Evolutionary conservation across 2,797 vertebrate genomes (phyloP).

Genomic region (Euphonia xanthogaster): DNA sequence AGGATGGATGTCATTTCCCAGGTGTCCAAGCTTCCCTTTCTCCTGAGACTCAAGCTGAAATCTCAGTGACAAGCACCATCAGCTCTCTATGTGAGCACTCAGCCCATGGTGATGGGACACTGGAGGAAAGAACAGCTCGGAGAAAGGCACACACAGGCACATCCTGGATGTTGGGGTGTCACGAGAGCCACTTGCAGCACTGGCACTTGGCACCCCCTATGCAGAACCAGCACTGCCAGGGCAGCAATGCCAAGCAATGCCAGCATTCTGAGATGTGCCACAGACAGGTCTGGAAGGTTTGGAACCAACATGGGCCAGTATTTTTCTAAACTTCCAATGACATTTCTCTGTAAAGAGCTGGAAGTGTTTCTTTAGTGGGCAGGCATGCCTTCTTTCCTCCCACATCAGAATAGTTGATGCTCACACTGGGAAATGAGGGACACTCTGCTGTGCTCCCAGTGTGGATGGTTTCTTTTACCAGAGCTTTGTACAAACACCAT

Average conservation of each 20-base stretch:
- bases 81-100: rapidly evolving
- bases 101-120: rapidly evolving
- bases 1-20: background rate
- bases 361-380: background rate
- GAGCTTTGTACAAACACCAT: background rate
- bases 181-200: background rate
- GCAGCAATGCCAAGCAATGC: background rate
- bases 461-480: background rate
- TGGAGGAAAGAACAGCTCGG: background rate
- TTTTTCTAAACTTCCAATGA: background rate
- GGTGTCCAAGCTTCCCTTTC: background rate
- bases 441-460: background rate
- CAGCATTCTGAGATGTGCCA: background rate
- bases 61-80: background rate
- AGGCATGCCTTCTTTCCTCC: background rate
- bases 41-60: background rate
- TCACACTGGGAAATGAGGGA: background rate
- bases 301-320: background rate
- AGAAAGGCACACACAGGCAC: background rate
- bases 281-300: background rate
- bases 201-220: background rate
- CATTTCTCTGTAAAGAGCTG: background rate
- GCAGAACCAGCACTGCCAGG: rapidly evolving
- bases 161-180: background rate
- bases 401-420: background rate